Percentiles rank a stretch among this genome's conserved stretches.
These are phyloP conservation scores for Myotis daubentonii DNA, from an alignment of 2,797 vertebrate species.

Conservation along the genomic window DNA sequence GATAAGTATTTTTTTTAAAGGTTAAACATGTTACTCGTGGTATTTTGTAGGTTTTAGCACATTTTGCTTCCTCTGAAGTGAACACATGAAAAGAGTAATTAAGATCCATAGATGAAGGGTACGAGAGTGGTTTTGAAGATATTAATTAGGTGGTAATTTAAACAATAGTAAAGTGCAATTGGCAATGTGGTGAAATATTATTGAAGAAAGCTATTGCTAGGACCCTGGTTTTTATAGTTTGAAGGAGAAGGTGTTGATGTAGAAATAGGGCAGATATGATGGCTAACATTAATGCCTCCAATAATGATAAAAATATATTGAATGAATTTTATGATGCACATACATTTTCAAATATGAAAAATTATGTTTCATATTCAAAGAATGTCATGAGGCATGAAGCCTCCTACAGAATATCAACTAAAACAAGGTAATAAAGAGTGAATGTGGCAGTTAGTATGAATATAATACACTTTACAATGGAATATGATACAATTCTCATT, in stretches of 20 bases:
- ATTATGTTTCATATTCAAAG: conserved; percentile 57
- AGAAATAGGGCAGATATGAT: background rate
- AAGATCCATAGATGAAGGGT: background rate
- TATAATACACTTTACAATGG: background rate
- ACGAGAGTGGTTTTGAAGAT: background rate
- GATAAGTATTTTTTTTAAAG: background rate
- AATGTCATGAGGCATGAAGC: conserved; percentile 54
- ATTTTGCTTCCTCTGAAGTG: background rate
- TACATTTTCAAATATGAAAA: conserved; percentile 62
- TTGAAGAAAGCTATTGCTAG: background rate
- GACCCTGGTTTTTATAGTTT: background rate
- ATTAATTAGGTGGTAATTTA: conserved; percentile 5
- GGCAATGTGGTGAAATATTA: background rate
- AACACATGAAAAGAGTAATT: background rate
- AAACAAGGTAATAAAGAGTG: conserved; percentile 60
- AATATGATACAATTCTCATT: background rate
- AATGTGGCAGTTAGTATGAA: background rate
- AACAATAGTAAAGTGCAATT: conserved; percentile 16
- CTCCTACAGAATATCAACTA: conserved; percentile 49
- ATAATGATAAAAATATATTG: conserved; percentile 62
- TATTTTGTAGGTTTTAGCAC: background rate
- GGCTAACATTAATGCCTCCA: conserved; percentile 40
- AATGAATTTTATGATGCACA: conserved; percentile 67
- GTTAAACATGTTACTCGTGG: background rate
- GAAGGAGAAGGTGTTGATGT: conserved; percentile 20